Evolutionary conservation across 2,797 vertebrate species (phyloP), one percentile per base, ranked within the genome.

Genomic region (Clamator glandarius): DNA sequence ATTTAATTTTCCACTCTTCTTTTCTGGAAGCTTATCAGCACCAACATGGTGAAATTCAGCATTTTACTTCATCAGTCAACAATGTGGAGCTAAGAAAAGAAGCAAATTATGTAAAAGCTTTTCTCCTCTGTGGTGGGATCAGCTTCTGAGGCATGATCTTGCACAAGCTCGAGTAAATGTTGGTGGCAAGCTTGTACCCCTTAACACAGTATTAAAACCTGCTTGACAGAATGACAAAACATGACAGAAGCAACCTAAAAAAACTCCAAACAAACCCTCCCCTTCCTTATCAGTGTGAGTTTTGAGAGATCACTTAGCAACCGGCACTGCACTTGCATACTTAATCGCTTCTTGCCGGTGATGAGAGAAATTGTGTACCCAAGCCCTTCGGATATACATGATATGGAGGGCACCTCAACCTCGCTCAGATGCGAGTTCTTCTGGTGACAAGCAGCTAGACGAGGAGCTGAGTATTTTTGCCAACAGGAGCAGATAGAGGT

Each of bases 301-400:
- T 87, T 58, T 57, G 36, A 84, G 50, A 90, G 69, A 35, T 92
- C 54, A 83, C 74, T 50, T 88, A 90, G 80, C 80, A 94, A 79
- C 70, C 6, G 41, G 31, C 48, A 33, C 44, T 36, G 39, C 39
- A 26, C 59, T 62, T 63, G 59, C 70, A 87, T 44, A 35, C 35
- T 29, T 51, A 31, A 70, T 42, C n/a, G 11, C n/a, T 61, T 51
- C 84, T 55, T 48, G 57, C 25, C 4, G 1, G 51, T 6, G 17
- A 39, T 8, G 15, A 75, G 50, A 58, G 29, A 25, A 57, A 28
- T 18, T 10, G 29, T 18, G 41, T 33, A 20, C 23, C 15, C 54
- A 42, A 15, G 64, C 19, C 5, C 18, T 6, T 36, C 15, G 8
- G 84, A 9, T 20, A 23, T 21, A n/a, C 0, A 0, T 20, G 31